Evolutionary conservation across 2,797 vertebrate species (phyloP).

Genomic region (Brotula barbata): DNA sequence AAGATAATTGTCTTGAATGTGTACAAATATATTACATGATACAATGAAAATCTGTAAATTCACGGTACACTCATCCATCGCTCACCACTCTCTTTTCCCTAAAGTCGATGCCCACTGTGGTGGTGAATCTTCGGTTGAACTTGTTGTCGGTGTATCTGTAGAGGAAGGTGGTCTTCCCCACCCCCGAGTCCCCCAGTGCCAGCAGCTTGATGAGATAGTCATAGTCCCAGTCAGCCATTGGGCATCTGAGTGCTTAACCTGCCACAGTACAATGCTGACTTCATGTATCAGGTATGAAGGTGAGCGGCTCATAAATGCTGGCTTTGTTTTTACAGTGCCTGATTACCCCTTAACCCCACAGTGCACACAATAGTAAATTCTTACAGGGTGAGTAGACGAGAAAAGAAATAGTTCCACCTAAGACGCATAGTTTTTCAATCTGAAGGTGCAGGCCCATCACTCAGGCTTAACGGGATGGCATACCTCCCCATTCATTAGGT

Average conservation of each 20-base stretch:
- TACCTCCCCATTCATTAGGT: constrained; percentile 57
- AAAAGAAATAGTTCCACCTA: constrained; percentile 15
- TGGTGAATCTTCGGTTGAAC: constrained; percentile 93
- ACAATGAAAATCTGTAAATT: not conserved
- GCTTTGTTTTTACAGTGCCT: not conserved
- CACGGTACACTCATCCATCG: constrained; percentile 16
- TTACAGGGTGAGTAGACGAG: not conserved
- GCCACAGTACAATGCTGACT: constrained; percentile 32
- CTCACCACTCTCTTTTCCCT: constrained; percentile 96
- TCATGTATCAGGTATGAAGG: not conserved
- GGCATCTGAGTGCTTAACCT: constrained; percentile 77
- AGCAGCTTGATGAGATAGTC: constrained; percentile 99
- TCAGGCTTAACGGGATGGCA: constrained; percentile 49
- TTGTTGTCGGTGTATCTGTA: constrained; percentile 95
- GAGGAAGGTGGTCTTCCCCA: constrained; percentile 97
- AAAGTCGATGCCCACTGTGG: constrained; percentile 95
- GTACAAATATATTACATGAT: not conserved
- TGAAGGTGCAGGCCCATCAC: constrained; percentile 37
- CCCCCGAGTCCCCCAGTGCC: constrained; percentile 95
- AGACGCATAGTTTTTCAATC: constrained; percentile 34
- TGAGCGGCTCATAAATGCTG: not conserved
- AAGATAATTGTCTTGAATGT: too few relatives aligned
- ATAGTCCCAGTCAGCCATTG: constrained; percentile 96
- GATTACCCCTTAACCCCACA: not conserved
- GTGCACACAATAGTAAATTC: not conserved